Percentiles rank a stretch among this genome's conserved stretches.
These are phyloP conservation scores for Oxyruncus cristatus DNA, from an alignment of 2,113 vertebrate genomes.

Conservation along the genomic window DNA sequence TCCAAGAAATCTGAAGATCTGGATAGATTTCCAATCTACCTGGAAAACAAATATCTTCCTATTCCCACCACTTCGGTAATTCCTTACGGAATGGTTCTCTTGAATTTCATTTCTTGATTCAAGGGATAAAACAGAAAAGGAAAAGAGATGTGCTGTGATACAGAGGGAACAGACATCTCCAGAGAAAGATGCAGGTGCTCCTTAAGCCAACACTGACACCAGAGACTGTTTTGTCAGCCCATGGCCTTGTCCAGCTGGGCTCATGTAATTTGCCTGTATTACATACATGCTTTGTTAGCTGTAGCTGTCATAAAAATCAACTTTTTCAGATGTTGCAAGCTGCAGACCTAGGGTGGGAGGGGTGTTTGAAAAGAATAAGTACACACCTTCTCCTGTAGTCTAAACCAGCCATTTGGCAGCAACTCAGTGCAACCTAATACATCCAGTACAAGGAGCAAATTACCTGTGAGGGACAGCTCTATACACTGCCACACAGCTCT, in stretches of 20 bases:
- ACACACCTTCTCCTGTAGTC: not conserved
- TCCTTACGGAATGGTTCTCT: not conserved
- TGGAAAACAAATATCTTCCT: not conserved
- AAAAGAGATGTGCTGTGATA: not conserved
- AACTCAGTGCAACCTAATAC: slow-evolving; percentile 5
- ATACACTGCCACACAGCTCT: not conserved
- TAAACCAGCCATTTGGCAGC: not conserved
- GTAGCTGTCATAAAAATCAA: not conserved
- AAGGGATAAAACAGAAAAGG: not conserved
- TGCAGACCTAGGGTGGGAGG: not conserved
- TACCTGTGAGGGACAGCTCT: not conserved
- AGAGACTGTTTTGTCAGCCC: not conserved
- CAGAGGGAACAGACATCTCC: not conserved
- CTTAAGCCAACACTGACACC: not conserved
- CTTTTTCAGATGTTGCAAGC: not conserved
- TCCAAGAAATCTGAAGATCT: not conserved
- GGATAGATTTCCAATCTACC: not conserved
- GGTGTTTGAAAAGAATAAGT: not conserved
- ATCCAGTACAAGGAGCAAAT: slow-evolving; percentile 15
- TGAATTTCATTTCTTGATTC: not conserved
- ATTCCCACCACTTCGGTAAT: not conserved
- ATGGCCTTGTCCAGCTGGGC: not conserved
- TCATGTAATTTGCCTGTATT: not conserved
- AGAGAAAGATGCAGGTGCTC: not conserved
- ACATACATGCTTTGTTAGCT: not conserved